Conservation (phyloP, 2,797 vertebrate genomes). For the Sebastiscus tertius region DNA sequence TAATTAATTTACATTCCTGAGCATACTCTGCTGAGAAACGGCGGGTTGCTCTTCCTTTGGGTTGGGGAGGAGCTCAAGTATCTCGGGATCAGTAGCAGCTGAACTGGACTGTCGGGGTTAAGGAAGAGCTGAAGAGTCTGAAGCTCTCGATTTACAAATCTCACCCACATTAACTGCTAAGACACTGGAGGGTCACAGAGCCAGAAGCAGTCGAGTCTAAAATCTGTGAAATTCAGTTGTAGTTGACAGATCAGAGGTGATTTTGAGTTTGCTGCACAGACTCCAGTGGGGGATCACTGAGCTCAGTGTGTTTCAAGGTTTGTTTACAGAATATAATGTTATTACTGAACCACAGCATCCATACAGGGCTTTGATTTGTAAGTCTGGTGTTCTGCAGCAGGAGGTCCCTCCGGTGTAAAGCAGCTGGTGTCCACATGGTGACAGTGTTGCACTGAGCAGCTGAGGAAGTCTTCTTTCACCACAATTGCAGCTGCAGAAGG, state of each 20-base stretch:
- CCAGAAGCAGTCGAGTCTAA: not conserved
- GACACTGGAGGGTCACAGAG: not conserved
- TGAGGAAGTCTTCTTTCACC: not conserved
- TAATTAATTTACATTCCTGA: not conserved
- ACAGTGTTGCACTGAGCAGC: constrained; percentile 26
- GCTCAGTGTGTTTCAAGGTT: not conserved
- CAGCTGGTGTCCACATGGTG: constrained; percentile 26
- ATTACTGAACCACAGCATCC: not conserved
- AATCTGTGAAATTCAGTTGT: not conserved
- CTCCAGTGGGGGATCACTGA: not conserved
- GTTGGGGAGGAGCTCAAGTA: not conserved
- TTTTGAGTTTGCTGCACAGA: not conserved
- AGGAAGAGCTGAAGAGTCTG: not conserved
- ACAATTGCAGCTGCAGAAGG: not conserved
- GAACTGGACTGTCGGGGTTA: no score
- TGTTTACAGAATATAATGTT: not conserved
- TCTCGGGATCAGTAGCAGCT: not conserved
- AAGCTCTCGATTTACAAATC: not conserved
- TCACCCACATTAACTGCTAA: not conserved
- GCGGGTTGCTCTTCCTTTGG: not conserved
- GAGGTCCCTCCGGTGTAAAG: not conserved
- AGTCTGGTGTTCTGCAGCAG: not conserved
- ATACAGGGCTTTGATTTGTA: not conserved
- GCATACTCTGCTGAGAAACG: no score
- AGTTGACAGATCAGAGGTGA: not conserved